Conservation (phyloP, 1,140 invertebrate genomes). For the Eupeodes corollae region DNA sequence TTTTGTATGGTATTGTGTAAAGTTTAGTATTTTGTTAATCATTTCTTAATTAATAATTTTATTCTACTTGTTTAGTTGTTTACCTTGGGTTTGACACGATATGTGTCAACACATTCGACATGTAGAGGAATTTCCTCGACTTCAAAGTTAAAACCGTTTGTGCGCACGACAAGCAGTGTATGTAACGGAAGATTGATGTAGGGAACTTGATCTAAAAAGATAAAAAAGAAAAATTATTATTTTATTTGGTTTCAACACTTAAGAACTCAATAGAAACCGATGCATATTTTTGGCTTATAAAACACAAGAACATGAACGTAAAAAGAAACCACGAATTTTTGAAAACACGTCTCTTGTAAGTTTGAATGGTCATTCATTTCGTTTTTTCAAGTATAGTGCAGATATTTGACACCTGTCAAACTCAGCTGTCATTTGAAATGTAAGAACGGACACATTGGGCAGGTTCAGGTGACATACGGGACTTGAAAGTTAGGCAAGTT, state of each 20-base stretch:
- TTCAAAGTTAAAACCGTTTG: slow-evolving; percentile 71
- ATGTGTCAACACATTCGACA: slow-evolving; percentile 77
- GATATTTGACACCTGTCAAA: no score
- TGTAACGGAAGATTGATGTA: slow-evolving; percentile 87
- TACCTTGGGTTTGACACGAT: slow-evolving; percentile 54
- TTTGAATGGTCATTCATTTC: no score
- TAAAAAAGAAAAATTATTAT: slow-evolving; percentile 7
- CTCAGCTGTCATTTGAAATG: no score
- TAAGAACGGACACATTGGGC: no score
- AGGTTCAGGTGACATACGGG: no score
- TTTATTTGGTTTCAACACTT: not conserved
- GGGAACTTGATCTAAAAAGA: slow-evolving; percentile 62
- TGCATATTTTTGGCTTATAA: no score
- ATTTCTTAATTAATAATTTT: not conserved
- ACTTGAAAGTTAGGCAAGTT: no score
- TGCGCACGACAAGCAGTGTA: slow-evolving; percentile 75
- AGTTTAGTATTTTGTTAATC: not conserved
- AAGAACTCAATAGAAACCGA: no score
- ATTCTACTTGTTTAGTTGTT: not conserved
- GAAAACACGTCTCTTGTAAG: no score
- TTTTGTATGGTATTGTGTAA: not conserved
- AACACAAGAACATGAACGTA: no score
- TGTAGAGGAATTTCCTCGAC: slow-evolving; percentile 69
- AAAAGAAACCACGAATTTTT: no score
- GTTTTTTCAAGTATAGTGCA: no score